phyloP scores from a whole-genome alignment of 2,888 invertebrate species.

The Drosophila borealis region DNA sequence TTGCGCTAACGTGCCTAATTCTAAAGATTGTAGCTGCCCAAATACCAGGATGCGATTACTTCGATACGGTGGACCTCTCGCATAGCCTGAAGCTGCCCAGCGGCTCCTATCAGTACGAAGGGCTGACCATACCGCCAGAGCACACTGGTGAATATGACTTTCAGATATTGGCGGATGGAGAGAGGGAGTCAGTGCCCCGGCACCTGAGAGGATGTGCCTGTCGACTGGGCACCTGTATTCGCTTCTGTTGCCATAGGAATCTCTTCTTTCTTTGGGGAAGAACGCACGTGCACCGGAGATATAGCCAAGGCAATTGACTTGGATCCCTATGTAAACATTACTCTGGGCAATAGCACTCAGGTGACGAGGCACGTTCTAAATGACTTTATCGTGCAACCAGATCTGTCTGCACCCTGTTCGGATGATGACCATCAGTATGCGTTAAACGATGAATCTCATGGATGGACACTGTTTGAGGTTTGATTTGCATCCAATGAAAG shows the following conservation, averaged over 20 bases:
- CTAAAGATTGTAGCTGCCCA: neutral
- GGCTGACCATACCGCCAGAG: slow-evolving; percentile 56
- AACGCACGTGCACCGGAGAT: slow-evolving; percentile 22
- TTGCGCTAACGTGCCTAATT: too few relatives aligned
- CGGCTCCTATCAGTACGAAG: slow-evolving; percentile 68
- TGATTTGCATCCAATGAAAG: neutral
- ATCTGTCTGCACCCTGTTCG: slow-evolving; percentile 47
- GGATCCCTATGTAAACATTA: slow-evolving; percentile 39
- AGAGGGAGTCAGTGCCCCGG: slow-evolving; percentile 1
- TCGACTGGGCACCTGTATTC: slow-evolving; percentile 75
- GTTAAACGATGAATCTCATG: neutral
- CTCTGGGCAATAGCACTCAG: slow-evolving; percentile 1
- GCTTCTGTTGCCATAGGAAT: slow-evolving; percentile 69
- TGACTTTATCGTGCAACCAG: slow-evolving; percentile 42
- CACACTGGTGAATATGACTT: slow-evolving; percentile 59
- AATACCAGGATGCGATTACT: slow-evolving; percentile 61
- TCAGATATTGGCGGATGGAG: slow-evolving; percentile 30
- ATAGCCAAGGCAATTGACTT: neutral
- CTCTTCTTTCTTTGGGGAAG: neutral
- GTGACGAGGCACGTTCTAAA: slow-evolving; percentile 17
- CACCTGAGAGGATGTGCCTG: slow-evolving; percentile 76
- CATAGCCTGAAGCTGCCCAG: slow-evolving; percentile 33
- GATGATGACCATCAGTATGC: slow-evolving; percentile 17
- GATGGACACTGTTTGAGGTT: slow-evolving; percentile 52
- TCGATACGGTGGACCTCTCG: slow-evolving; percentile 69